Conservation (phyloP, 2,113 vertebrate species). For the Lasiurus cinereus region DNA sequence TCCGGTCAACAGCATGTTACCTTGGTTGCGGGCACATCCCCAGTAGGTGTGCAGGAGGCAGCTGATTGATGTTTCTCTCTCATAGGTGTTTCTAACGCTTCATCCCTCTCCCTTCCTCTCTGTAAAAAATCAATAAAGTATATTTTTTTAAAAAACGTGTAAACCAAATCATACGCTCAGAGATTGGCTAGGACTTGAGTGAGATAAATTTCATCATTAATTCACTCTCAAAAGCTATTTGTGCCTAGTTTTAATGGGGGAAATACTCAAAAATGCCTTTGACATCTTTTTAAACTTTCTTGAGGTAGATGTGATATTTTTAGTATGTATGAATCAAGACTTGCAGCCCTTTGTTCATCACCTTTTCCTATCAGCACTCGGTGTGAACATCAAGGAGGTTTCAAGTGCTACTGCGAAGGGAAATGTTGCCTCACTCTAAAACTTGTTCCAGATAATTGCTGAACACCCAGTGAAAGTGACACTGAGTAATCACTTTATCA, state of each 20-base stretch:
- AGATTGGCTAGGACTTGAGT: background rate
- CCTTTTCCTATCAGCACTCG: constrained; percentile 72
- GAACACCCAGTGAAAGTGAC: constrained; percentile 77
- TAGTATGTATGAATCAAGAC: constrained; percentile 64
- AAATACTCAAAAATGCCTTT: constrained; percentile 20
- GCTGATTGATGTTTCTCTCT: no score
- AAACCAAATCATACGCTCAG: constrained; percentile 45
- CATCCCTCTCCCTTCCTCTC: no score
- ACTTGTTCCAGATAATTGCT: constrained; percentile 74
- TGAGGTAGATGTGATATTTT: constrained; percentile 53
- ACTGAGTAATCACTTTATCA: constrained; percentile 81
- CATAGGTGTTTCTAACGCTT: no score
- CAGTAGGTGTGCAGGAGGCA: no score
- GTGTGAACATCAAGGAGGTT: constrained; percentile 76
- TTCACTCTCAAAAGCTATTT: constrained; percentile 29
- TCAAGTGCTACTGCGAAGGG: constrained; percentile 75
- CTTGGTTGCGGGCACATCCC: no score
- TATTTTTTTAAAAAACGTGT: background rate
- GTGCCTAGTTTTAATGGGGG: background rate
- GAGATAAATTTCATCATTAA: constrained; percentile 10
- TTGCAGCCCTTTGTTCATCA: constrained; percentile 49
- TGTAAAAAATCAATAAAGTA: no score
- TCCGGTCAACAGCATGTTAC: no score
- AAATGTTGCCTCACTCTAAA: constrained; percentile 69
- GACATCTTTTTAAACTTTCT: constrained; percentile 36